Conservation (phyloP, 2,797 vertebrate species). For the Poeciliopsis infans region DNA sequence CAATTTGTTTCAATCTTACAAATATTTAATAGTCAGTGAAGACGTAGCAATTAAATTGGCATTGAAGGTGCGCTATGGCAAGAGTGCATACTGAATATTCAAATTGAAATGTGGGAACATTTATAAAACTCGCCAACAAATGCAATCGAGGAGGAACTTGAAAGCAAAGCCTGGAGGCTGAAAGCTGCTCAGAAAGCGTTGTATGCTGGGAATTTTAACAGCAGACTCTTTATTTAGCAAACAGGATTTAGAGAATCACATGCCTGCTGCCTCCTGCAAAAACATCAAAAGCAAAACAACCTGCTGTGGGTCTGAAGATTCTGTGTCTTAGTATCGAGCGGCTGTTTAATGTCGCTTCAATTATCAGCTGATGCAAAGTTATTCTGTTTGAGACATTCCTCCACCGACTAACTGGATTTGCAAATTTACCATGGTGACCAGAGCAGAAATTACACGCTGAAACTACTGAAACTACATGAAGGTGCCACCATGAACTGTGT, state of each 20-base stretch:
- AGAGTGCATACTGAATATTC: neutral
- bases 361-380: conserved; percentile 4
- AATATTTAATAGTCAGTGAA: neutral
- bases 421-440: conserved; percentile 9
- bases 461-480: neutral
- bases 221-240: conserved; percentile 5
- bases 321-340: neutral
- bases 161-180: neutral
- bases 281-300: neutral
- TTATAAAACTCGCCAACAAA: neutral
- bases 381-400: neutral
- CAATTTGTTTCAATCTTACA: neutral
- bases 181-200: neutral
- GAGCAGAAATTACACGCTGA: neutral
- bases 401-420: neutral
- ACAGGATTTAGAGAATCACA: neutral
- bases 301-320: neutral
- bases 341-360: conserved; percentile 7
- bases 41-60: neutral
- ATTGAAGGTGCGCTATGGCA: neutral
- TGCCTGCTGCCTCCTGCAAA: neutral
- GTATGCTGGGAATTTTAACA: neutral
- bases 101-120: neutral
- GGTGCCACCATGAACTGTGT: neutral
- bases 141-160: neutral